Evolutionary conservation across 2,113 vertebrate genomes (phyloP).

Genomic region (Eulacestoma nigropectus): DNA sequence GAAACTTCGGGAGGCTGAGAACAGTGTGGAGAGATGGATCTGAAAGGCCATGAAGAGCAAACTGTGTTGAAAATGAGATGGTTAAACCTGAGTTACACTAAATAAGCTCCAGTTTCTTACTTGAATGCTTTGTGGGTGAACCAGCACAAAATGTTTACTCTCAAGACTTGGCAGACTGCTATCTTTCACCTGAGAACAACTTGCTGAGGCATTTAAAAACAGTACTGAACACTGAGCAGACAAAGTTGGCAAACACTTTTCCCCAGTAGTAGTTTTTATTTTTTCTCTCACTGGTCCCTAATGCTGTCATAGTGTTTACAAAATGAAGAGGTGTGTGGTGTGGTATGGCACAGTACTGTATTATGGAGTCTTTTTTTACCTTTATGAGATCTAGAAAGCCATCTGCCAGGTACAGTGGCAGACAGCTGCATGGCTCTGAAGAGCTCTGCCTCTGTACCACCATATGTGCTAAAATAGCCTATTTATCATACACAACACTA

Average conservation of each 20-base stretch:
- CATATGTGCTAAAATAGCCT: not conserved
- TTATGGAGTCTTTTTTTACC: not conserved
- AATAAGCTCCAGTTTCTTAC: not conserved
- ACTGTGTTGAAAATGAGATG: not conserved
- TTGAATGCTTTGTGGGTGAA: not conserved
- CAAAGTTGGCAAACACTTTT: not conserved
- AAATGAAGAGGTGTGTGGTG: not conserved
- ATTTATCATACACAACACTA: not conserved
- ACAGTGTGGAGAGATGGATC: not conserved
- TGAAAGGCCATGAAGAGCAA: not conserved
- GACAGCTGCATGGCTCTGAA: not conserved
- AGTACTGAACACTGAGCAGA: not conserved
- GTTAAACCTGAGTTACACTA: not conserved
- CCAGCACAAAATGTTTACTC: not conserved
- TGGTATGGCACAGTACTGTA: not conserved
- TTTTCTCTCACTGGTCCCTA: not conserved
- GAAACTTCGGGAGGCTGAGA: not conserved
- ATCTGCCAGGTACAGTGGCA: not conserved
- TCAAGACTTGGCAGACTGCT: not conserved
- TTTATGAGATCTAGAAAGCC: not conserved
- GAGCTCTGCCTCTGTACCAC: not conserved
- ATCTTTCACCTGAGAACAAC: slow-evolving; percentile 2
- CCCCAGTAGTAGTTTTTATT: not conserved
- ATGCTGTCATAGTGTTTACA: not conserved
- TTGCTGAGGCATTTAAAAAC: not conserved